A percentile compares a stretch with the other conserved stretches of the same genome.
Evolutionary conservation across 1,140 invertebrate species (phyloP).

Genomic region (Brachionus koreanus): DNA sequence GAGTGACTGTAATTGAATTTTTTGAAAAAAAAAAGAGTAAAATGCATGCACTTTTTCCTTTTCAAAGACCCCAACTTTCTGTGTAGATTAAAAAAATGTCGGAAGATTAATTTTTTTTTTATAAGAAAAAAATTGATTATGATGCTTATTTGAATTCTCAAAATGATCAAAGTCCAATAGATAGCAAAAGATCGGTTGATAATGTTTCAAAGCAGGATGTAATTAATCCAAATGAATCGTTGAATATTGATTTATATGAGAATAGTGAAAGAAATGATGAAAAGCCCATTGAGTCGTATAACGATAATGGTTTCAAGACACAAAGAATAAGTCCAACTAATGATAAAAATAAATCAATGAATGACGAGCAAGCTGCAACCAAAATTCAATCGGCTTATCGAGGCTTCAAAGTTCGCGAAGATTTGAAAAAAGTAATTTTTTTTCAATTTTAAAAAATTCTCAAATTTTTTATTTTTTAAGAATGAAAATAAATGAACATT

Average conservation of each 20-base stretch:
- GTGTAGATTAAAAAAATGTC: neutral
- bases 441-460: neutral
- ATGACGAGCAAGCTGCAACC: conserved; percentile 7
- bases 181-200: neutral
- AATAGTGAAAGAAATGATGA: neutral
- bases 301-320: neutral
- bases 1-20: neutral
- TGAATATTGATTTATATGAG: neutral
- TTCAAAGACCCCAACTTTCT: neutral
- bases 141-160: neutral
- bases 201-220: neutral
- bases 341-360: neutral
- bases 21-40: neutral
- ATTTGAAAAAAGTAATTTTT: conserved; percentile 26
- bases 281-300: neutral
- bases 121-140: neutral
- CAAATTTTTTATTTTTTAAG: neutral
- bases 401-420: conserved; percentile 9
- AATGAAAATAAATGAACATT: neutral
- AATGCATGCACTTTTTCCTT: neutral
- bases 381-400: conserved; percentile 29
- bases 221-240: neutral
- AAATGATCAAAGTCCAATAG: neutral
- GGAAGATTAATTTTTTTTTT: neutral
- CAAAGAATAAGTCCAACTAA: conserved; percentile 11